Evolutionary conservation across 2,888 invertebrate genomes (phyloP), one percentile per base, ranked within the genome.

Genomic region (Rhodophaea formosa): DNA sequence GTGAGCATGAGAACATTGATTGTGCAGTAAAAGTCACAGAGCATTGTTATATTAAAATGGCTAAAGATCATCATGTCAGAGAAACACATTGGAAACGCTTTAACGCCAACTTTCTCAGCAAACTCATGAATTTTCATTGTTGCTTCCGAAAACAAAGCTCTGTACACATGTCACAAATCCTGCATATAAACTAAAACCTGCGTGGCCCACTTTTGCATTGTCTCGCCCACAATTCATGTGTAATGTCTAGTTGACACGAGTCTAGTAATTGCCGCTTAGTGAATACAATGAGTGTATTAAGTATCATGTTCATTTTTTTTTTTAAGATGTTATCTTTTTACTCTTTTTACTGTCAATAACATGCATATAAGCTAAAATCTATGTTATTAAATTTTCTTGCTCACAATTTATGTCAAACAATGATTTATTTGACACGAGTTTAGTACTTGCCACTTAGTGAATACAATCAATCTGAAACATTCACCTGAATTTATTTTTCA

Each of bases 171-270:
- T 77, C 72, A 74, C 80, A 83, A 80, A 75, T 76, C 69, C 72
- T 68, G 67, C 72, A 75, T 74, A 68, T 78, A 82, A 74, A 72
- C 80, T 74, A 74, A 78, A 80, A 85, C 77, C 79, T 77, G 82
- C 69, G 68, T 78, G 81, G 64, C 76, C 79, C 75, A 84, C 79
- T 79, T 81, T 62, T 60, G 72, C 72, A 82, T 86, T 88, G 88
- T 88, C 75, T 84, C 79, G 79, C 75, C 74, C 75, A 83, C 83
- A 79, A 79, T 84, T 80, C 77, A 80, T 77, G 76, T 81, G 79
- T 75, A 17, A 39, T 16, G 35, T 12, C 17, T 51, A 51, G 35
- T 51, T 35, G 17, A 51, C 51, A 51, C 12, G 39, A 17, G 51
- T 39, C 17, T 8, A 51, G 35, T 51, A 12, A 12, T 17, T 49